Base-by-base conservation (phyloP, 2,888 invertebrate genomes). In the Heliconius ethilla region DNA sequence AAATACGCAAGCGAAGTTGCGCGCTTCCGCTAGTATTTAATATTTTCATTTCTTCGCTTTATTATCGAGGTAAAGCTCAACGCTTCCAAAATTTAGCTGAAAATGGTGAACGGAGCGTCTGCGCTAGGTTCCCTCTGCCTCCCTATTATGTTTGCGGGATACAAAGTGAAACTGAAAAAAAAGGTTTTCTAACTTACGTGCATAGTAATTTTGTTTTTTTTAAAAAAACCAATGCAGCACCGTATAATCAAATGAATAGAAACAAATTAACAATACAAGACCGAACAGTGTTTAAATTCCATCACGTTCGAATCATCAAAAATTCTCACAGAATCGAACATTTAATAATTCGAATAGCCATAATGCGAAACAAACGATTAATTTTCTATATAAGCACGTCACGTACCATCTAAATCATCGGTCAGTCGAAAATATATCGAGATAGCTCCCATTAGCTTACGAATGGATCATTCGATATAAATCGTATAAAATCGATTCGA, bases 351-450 rank as follows among this genome's bases (percentile, higher is more conserved):
- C 89, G 91, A 93, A 91, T 91, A 88, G 87, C 82, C 87, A 90
- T 93, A 92, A 93, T 93, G 87, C 88, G 89, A 89, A 91, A 89
- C 91, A 91, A 94, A 91, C 90, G 91, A 91, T 94, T 92, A 90
- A 92, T 91, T 91, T 89, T 90, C 89, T 84, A 84, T 87, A 88
- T 94, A 94, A 94, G 91, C 94, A 91, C 92, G 85, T 93, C 94
- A 94, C 94, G 94, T 94, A 92, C 89, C 87, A 85, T 84, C 87
- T 88, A 93, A 94, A 93, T 92, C 88, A 93, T 88, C 88, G 91
- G 90, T 88, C 90, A 82, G 89, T 91, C 91, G 91, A 93, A 92
- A 93, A 91, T 90, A 91, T 89, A 90, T 87, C 88, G 85, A 89
- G 89, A 92, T 92, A 87, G 91, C 86, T 88, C 90, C 92, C 90